Conservation (phyloP, 2,113 vertebrate species). For the Onychostoma macrolepis region DNA sequence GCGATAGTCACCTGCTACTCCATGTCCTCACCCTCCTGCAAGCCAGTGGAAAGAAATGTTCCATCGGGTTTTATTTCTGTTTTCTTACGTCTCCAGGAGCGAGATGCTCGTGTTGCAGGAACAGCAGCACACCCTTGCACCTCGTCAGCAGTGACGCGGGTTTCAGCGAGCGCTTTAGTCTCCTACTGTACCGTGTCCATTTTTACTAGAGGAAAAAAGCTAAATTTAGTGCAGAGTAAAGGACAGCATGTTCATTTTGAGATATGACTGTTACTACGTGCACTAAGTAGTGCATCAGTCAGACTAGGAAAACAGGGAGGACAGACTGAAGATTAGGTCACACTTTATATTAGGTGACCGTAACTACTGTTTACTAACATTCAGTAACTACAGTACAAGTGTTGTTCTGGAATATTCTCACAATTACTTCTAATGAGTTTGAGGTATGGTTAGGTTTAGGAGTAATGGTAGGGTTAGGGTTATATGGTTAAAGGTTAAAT, state of each 20-base stretch:
- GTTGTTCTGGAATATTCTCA: not conserved
- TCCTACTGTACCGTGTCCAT: not conserved
- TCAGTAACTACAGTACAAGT: not conserved
- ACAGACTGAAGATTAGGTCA: not conserved
- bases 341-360: not conserved
- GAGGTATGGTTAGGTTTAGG: not conserved
- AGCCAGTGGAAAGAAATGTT: slow-evolving; percentile 49
- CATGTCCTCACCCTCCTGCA: slow-evolving; percentile 14
- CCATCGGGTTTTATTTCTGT: slow-evolving; percentile 59
- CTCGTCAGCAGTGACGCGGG: slow-evolving; percentile 71
- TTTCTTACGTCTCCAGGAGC: slow-evolving; percentile 30
- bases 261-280: not conserved
- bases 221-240: slow-evolving; percentile 32
- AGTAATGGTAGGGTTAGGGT: not conserved
- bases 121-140: slow-evolving; percentile 66
- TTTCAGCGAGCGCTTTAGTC: slow-evolving; percentile 13
- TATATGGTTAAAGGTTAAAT: too few relatives aligned
- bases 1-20: slow-evolving; percentile 72
- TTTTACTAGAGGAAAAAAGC: slow-evolving; percentile 47
- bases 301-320: not conserved
- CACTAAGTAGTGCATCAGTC: not conserved
- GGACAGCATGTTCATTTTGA: not conserved
- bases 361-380: not conserved
- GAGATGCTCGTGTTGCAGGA: not conserved
- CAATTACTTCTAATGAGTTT: not conserved